These are phyloP conservation scores for Oophaga pumilio DNA, from an alignment of 2,113 vertebrate genomes.

Conservation along the genomic window DNA sequence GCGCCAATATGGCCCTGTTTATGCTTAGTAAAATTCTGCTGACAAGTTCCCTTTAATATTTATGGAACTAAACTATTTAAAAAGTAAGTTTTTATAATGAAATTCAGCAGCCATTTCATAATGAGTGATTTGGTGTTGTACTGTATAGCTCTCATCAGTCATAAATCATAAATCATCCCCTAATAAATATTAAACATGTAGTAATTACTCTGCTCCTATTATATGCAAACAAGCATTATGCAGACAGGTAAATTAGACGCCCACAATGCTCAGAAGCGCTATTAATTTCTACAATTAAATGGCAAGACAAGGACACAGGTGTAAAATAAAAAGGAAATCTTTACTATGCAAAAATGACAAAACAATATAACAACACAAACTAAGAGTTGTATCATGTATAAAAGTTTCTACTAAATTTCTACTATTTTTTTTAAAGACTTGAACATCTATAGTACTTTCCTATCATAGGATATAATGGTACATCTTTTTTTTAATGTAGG, in stretches of 20 bases:
- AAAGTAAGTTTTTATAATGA: constrained; percentile 8
- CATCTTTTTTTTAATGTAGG: too few relatives aligned
- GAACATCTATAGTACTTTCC: too few relatives aligned
- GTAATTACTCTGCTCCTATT: not conserved
- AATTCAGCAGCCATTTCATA: not conserved
- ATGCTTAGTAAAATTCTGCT: too few relatives aligned
- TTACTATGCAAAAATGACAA: not conserved
- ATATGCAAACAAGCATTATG: not conserved
- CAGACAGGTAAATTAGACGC: not conserved
- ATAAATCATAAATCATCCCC: not conserved
- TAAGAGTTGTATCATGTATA: not conserved
- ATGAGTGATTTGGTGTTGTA: not conserved
- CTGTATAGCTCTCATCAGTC: not conserved
- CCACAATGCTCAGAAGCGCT: not conserved
- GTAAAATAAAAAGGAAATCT: not conserved
- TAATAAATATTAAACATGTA: not conserved
- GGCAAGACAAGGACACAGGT: not conserved
- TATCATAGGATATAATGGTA: too few relatives aligned
- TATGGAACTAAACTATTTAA: not conserved
- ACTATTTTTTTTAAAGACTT: too few relatives aligned
- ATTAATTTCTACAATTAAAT: not conserved
- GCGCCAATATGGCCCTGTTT: too few relatives aligned
- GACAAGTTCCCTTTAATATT: not conserved
- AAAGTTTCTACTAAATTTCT: too few relatives aligned
- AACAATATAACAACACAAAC: not conserved